Evolutionary conservation across 2,797 vertebrate species (phyloP), one percentile per base, ranked within the genome.

Genomic region (Graptemys geographica): DNA sequence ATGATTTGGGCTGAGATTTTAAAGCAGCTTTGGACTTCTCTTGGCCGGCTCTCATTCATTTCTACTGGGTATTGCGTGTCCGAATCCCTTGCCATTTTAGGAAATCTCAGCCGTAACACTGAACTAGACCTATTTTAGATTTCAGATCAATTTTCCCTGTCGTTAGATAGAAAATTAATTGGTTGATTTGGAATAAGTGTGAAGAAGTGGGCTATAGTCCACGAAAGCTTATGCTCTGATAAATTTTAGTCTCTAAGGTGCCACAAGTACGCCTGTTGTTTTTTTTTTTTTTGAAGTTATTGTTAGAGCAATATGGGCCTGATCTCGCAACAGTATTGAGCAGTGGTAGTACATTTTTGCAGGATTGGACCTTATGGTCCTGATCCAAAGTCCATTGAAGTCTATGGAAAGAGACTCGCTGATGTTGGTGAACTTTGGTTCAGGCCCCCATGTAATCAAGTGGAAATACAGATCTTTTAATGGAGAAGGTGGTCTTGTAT

Each of bases 341-440:
- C 3, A 81, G 6, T 0, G 2, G 19, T 57, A 33, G 8, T 53
- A 8, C 81, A 4, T 0, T 94, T 91, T 90, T 84, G 31, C 59
- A 80, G 28, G 3, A 78, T 79, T 9, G 1, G 11, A 51, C 31
- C 82, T 79, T 52, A 81, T 83, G 56, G 5, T 5, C 16, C 1
- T 90, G n/a, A 84, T 92, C 90, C n/a, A 49, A 59, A 90, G 49
- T 28, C 6, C 69, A 87, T 80, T 53, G 41, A 62, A 88, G 78
- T 2, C 4, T 28, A 18, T 21, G 6, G 41, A 11, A 59, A 92
- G 37, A 41, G 69, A 72, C 37, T 41, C 37, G 6, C 21, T 41
- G n/a, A 72, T 23, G 37, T 21, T 5, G 1, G 16, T 69, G 3
- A 28, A 2, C 49, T 91, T 90, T 93, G 69, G 76, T 92, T 74